phyloP scores from a whole-genome alignment of 2,888 invertebrate genomes.

The Hydrotaea cyrtoneurina region DNA sequence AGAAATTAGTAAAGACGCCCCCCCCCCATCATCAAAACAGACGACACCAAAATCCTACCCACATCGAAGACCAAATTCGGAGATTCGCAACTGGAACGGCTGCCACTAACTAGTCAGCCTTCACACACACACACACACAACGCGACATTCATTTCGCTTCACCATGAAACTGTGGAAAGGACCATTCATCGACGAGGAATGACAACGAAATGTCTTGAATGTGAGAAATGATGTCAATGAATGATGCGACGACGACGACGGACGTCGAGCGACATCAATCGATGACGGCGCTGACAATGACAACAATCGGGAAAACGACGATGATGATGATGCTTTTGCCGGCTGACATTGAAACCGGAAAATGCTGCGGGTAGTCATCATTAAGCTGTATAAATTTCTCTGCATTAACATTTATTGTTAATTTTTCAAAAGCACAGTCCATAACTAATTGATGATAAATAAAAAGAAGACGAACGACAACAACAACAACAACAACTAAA shows the following conservation, averaged over 20 bases:
- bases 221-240: slow-evolving; percentile 69
- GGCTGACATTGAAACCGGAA: slow-evolving; percentile 73
- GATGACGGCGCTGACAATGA: slow-evolving; percentile 73
- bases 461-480: slow-evolving; percentile 25
- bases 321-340: slow-evolving; percentile 3
- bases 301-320: neutral
- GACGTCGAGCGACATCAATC: slow-evolving; percentile 30
- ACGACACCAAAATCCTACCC: slow-evolving; percentile 43
- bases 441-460: slow-evolving; percentile 77
- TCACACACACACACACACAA: too few species aligned
- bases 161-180: slow-evolving; percentile 48
- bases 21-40: slow-evolving; percentile 73
- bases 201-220: slow-evolving; percentile 63
- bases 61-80: slow-evolving; percentile 25
- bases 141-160: neutral
- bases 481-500: too few species aligned
- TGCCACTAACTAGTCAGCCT: slow-evolving; percentile 14
- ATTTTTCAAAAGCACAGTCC: slow-evolving; percentile 72
- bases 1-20: slow-evolving; percentile 67
- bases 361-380: slow-evolving; percentile 76
- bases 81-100: neutral
- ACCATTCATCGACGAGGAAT: slow-evolving; percentile 20
- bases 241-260: slow-evolving; percentile 58
- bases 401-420: slow-evolving; percentile 71
- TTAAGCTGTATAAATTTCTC: slow-evolving; percentile 52